Evolutionary conservation across 2,797 vertebrate genomes (phyloP).

Genomic region (Neosilurus mollespiculum): DNA sequence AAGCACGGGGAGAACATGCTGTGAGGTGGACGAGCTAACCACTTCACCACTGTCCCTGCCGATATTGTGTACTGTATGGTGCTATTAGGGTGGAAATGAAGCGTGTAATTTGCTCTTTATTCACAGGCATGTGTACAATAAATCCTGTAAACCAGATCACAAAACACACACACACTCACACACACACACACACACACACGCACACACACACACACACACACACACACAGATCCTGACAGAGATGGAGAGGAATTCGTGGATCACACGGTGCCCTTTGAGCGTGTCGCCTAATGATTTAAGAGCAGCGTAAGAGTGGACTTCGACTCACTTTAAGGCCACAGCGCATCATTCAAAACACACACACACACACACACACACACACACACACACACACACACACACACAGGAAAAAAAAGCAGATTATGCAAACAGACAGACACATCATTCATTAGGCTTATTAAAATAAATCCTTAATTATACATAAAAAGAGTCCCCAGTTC

Average conservation of each 20-base stretch:
- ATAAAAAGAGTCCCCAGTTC: background rate
- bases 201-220: slow-evolving; percentile 50
- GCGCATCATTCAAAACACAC: slow-evolving; percentile 52
- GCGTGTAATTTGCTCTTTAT: no score
- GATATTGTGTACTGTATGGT: no score
- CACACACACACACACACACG: slow-evolving; percentile 28
- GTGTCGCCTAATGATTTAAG: slow-evolving; percentile 73
- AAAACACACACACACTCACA: background rate
- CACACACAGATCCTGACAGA: slow-evolving; percentile 59
- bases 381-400: slow-evolving; percentile 20
- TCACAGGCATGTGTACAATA: no score
- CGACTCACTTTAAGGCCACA: slow-evolving; percentile 56
- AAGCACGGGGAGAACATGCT: no score
- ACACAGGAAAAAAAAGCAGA: background rate
- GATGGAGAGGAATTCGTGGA: slow-evolving; percentile 62
- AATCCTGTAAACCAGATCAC: background rate
- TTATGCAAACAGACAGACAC: background rate
- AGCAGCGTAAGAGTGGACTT: slow-evolving; percentile 57
- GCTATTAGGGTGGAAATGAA: no score
- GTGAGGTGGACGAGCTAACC: no score
- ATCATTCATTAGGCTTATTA: background rate
- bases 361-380: slow-evolving; percentile 51
- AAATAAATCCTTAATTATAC: background rate
- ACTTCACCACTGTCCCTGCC: no score
- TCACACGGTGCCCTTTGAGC: slow-evolving; percentile 71